Evolutionary conservation across 2,113 vertebrate species (phyloP).

Genomic region (Larimichthys polyactis): DNA sequence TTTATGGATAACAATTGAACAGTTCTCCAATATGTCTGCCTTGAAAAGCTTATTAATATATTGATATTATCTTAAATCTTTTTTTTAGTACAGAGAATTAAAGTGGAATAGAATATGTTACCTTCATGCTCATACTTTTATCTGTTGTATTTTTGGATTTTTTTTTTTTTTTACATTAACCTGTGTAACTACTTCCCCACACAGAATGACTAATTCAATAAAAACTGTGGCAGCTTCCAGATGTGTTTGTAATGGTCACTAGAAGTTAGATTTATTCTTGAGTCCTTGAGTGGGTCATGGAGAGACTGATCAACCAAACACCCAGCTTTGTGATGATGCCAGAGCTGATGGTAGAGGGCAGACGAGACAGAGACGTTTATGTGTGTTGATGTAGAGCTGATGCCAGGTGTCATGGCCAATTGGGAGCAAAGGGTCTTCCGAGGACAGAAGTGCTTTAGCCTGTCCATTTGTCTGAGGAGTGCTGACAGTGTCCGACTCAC

Average conservation of each 20-base stretch:
- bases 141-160: neutral
- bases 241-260: neutral
- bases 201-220: neutral
- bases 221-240: neutral
- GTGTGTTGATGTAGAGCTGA: conserved; percentile 61
- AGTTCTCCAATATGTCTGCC: neutral
- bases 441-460: conserved; percentile 11
- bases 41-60: neutral
- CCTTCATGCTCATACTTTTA: neutral
- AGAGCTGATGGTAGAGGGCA: conserved; percentile 12
- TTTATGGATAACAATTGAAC: too few species aligned
- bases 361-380: conserved; percentile 57
- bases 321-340: neutral
- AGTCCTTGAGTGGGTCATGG: conserved; percentile 8
- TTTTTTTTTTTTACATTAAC: neutral
- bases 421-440: conserved; percentile 36
- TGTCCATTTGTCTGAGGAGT: conserved; percentile 54
- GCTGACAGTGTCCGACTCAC: conserved; percentile 77
- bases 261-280: neutral
- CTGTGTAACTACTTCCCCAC: neutral
- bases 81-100: neutral
- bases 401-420: conserved; percentile 45
- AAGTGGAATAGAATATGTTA: neutral
- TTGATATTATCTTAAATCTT: neutral
- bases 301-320: conserved; percentile 5